These are phyloP conservation scores for Chaetorhynchus papuensis DNA, from an alignment of 2,113 vertebrate genomes.

Conservation along the genomic window DNA sequence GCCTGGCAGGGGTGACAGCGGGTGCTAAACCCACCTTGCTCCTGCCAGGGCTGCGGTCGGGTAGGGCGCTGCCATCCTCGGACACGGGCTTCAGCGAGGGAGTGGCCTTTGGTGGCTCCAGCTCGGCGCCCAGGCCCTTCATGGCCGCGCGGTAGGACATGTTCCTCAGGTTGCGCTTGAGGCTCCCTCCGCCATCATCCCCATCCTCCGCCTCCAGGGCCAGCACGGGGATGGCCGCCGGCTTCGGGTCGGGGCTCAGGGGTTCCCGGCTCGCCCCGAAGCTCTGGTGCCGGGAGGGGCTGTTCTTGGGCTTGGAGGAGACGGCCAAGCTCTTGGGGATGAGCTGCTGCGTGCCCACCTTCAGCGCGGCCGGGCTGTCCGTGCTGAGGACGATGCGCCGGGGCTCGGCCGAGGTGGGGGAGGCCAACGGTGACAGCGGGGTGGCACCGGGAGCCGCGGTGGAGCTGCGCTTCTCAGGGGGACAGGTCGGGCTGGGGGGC, in stretches of 20 bases:
- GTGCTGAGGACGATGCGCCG: slow-evolving; percentile 81
- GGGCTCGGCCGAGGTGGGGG: background rate
- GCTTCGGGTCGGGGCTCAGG: background rate
- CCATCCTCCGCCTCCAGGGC: slow-evolving; percentile 69
- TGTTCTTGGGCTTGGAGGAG: slow-evolving; percentile 70
- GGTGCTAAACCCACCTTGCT: slow-evolving; percentile 66
- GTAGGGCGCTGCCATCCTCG: slow-evolving; percentile 54
- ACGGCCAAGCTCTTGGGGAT: slow-evolving; percentile 84
- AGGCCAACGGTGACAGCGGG: background rate
- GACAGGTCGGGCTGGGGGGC: background rate
- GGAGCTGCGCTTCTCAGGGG: background rate
- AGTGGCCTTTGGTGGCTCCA: background rate
- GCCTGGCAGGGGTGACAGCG: rapidly evolving
- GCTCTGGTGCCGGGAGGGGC: slow-evolving; percentile 79
- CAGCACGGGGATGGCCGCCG: slow-evolving; percentile 36
- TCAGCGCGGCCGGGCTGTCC: slow-evolving; percentile 74
- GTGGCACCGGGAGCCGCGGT: background rate
- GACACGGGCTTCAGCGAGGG: slow-evolving; percentile 60
- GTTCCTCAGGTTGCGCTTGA: slow-evolving; percentile 85
- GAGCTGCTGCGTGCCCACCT: slow-evolving; percentile 84
- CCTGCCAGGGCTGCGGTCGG: slow-evolving; percentile 31
- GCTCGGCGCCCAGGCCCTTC: slow-evolving; percentile 43
- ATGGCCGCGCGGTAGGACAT: slow-evolving; percentile 89
- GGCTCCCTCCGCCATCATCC: slow-evolving; percentile 26
- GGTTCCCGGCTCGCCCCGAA: slow-evolving; percentile 67